Conservation (phyloP, 2,113 vertebrate genomes). For the Xiphias gladius region DNA sequence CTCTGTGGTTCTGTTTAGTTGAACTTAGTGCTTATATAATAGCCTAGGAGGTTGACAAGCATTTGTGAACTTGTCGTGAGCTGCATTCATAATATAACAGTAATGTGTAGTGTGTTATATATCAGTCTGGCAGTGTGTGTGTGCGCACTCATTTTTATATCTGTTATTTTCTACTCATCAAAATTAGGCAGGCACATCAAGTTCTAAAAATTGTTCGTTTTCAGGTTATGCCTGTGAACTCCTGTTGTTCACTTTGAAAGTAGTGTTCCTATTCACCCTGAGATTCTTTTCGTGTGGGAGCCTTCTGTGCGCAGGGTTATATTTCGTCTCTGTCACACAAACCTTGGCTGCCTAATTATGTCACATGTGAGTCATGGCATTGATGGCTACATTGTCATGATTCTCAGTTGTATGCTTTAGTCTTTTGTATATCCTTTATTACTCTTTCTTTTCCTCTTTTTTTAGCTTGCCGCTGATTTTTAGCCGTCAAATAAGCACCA, state of each 20-base stretch:
- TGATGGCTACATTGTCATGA: not conserved
- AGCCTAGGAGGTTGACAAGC: not conserved
- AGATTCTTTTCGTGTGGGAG: not conserved
- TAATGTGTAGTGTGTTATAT: slow-evolving; percentile 6
- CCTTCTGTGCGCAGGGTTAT: not conserved
- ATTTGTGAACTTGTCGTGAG: slow-evolving; percentile 14
- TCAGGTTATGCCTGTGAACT: not conserved
- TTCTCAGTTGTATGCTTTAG: not conserved
- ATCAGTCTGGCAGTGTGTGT: slow-evolving; percentile 1
- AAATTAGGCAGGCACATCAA: not conserved
- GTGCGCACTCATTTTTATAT: not conserved
- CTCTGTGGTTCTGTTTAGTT: not conserved
- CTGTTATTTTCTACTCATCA: not conserved
- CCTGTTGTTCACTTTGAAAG: not conserved
- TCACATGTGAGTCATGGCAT: not conserved
- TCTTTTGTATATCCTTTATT: not conserved
- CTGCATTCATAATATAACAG: slow-evolving; percentile 1
- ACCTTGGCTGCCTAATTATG: not conserved
- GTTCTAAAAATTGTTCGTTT: too few relatives aligned
- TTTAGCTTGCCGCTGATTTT: not conserved
- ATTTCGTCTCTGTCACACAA: not conserved
- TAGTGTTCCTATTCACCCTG: not conserved
- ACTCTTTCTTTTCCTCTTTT: not conserved
- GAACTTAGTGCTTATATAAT: not conserved
- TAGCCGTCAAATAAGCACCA: not conserved